phyloP scores from a whole-genome alignment of 2,113 vertebrate genomes.

The Engraulis encrasicolus region DNA sequence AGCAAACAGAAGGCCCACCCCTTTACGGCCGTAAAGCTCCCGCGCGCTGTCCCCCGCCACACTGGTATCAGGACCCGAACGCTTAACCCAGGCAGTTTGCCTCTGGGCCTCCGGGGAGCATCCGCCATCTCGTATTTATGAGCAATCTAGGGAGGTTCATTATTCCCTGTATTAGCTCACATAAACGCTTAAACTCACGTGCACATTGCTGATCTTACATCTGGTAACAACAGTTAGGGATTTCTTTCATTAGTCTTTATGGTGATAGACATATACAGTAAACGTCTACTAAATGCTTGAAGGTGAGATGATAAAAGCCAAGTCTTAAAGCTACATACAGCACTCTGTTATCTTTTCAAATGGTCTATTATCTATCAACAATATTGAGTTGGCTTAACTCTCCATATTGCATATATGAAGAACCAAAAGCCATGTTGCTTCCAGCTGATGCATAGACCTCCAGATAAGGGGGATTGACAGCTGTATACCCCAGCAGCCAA shows the following conservation, averaged over 20 bases:
- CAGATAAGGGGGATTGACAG: neutral
- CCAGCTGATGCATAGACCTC: neutral
- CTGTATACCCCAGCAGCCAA: no score
- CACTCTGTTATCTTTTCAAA: no score
- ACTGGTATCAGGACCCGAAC: neutral
- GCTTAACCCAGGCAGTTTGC: neutral
- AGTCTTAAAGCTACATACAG: neutral
- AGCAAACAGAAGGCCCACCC: neutral
- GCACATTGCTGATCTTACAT: neutral
- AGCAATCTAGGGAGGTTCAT: neutral
- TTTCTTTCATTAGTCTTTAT: neutral
- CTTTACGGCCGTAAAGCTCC: conserved; percentile 1
- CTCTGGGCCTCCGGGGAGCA: neutral
- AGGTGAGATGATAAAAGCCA: neutral
- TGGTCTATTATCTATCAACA: neutral
- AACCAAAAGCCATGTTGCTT: neutral
- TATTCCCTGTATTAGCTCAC: neutral
- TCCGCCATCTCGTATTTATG: neutral
- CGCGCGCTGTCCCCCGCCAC: neutral
- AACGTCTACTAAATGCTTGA: neutral
- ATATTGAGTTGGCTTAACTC: neutral
- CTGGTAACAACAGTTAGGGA: neutral
- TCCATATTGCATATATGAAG: neutral
- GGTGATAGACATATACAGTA: neutral
- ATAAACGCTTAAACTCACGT: neutral